phyloP scores from a whole-genome alignment of 2,797 vertebrate genomes.

The Macropus fuliginosus region DNA sequence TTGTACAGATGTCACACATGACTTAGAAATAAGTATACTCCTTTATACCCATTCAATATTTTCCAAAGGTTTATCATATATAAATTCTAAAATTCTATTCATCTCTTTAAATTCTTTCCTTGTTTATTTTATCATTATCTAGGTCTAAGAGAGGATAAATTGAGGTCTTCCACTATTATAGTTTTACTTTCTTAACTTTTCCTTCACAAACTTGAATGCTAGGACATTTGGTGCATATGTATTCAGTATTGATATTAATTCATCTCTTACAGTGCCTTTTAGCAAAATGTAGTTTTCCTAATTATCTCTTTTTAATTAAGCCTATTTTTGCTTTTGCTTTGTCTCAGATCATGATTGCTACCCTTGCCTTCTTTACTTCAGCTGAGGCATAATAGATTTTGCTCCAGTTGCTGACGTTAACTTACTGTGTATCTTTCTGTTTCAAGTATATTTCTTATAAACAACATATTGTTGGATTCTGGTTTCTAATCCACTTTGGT shows the following conservation, averaged over 20 bases:
- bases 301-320: neutral
- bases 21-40: neutral
- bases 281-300: neutral
- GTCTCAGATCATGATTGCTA: neutral
- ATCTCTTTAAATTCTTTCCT: neutral
- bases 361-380: neutral
- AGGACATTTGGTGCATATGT: neutral
- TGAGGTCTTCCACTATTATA: neutral
- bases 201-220: neutral
- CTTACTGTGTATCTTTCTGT: neutral
- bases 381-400: neutral
- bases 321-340: neutral
- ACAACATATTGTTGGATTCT: neutral
- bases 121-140: neutral
- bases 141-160: neutral
- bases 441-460: neutral
- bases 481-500: neutral
- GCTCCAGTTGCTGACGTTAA: too few relatives aligned
- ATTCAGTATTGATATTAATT: neutral
- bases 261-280: neutral
- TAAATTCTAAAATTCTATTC: neutral
- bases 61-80: neutral
- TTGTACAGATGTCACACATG: neutral
- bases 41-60: neutral
- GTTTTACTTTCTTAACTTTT: neutral